A percentile compares a stretch with the other conserved stretches of the same genome.
These are phyloP conservation scores for Chaitophorus viminalis DNA, from an alignment of 2,888 invertebrate species.

Conservation along the genomic window DNA sequence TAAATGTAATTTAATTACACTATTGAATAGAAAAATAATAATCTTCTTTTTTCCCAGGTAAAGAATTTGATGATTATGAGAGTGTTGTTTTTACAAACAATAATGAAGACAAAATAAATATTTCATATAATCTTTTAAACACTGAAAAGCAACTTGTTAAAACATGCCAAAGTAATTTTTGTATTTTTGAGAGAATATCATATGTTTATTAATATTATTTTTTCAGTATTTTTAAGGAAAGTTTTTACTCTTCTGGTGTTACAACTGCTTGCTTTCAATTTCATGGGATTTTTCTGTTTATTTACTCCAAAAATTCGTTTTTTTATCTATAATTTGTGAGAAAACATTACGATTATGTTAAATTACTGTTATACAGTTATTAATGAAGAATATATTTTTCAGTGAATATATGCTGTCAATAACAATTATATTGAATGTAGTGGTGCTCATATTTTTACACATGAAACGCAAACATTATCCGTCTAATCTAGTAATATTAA, in stretches of 20 bases:
- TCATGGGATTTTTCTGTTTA: conserved; percentile 58
- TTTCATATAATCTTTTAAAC: conserved; percentile 23
- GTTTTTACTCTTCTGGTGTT: conserved; percentile 41
- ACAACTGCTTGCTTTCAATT: conserved; percentile 42
- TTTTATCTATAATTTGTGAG: conserved; percentile 58
- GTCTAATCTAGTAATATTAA: conserved; percentile 46
- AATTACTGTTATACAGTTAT: neutral
- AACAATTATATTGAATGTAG: conserved; percentile 54
- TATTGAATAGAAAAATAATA: too few species aligned
- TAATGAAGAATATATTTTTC: neutral
- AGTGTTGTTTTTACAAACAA: conserved; percentile 22
- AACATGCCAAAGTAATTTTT: conserved; percentile 31
- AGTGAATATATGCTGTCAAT: conserved; percentile 57
- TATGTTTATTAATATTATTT: neutral
- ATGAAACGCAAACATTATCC: conserved; percentile 56
- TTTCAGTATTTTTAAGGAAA: conserved; percentile 55
- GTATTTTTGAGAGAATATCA: neutral
- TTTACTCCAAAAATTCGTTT: conserved; percentile 59
- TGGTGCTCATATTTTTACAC: conserved; percentile 45
- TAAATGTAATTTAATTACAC: neutral
- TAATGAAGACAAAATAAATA: conserved; percentile 33
- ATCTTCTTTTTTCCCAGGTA: neutral
- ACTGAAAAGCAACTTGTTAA: conserved; percentile 29
- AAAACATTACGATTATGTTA: neutral
- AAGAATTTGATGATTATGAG: neutral